Base-by-base conservation (phyloP, 1,140 invertebrate genomes). In the Diploscapter pachys region DNA sequence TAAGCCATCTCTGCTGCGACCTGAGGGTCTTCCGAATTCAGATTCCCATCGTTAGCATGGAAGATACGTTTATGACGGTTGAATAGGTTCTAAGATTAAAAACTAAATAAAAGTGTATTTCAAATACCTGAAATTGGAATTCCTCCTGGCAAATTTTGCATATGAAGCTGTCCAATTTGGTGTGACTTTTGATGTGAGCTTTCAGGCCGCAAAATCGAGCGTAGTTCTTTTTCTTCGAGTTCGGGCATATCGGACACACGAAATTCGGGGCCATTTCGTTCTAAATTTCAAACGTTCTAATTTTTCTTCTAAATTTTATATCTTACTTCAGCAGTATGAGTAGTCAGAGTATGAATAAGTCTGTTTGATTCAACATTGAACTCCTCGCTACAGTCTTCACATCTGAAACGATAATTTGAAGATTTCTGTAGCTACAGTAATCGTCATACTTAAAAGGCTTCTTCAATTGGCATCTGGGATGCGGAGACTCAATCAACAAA, bases 131-230 rank as follows among this genome's bases (percentile, higher is more conserved):
- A 57, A 11, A 66, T n/a, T 72, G 51, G 50, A 76, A 76, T 59
- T 72, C 69, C 6, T 48, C 4, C 48, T 52, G 49, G 13, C 75
- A 76, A 8, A 52, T 9, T 3, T 51, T 31, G 55, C 75, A 76
- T 5, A n/a, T 4, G 48, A 66, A 13, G 50, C 13, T 4, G 51
- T 76, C 75, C 3, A 52, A 2, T 54, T 52, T 61, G 3, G 51
- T 13, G 54, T 76, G 75, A 13, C 54, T 54, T 55, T 61, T 76
- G 11, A 76, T 4, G 68, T 76, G 75, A 8, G 63, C 75, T 11
- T 65, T n/a, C 13, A 31, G 72, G 13, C 69, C 75, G 8, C 69
- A 5, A 13, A 66, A 71, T 5, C 75, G 61, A n/a, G n/a, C 51
- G 61, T 72, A 76, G 54, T n/a, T 65, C 57, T 67, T 66, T 61